A percentile compares a stretch with the other conserved stretches of the same genome.
Evolutionary conservation across 2,797 vertebrate species (phyloP).

Genomic region (Acanthis flammea): DNA sequence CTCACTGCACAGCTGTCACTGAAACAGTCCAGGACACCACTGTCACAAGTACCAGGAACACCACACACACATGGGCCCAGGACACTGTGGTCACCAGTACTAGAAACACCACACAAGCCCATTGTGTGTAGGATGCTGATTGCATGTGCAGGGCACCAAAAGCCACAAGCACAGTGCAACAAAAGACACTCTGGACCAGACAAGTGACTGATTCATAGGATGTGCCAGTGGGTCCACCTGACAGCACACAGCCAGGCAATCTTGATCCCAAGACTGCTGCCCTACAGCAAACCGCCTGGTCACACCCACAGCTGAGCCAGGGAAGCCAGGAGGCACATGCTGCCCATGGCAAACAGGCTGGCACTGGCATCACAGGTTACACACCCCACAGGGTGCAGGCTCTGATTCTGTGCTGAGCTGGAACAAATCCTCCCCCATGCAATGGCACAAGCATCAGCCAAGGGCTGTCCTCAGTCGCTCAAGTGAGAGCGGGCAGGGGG

Average conservation of each 20-base stretch:
- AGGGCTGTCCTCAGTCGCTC: not conserved
- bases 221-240: rapidly evolving
- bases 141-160: rapidly evolving
- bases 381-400: not conserved
- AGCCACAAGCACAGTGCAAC: rapidly evolving
- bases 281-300: rapidly evolving
- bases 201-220: not conserved
- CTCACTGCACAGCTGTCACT: not conserved
- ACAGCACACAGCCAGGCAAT: rapidly evolving
- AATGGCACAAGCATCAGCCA: not conserved
- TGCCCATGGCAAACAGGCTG: not conserved
- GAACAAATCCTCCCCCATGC: not conserved
- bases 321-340: not conserved
- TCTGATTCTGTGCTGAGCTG: not conserved
- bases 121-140: rapidly evolving
- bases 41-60: not conserved
- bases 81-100: not conserved
- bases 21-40: not conserved
- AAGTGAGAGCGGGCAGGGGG: not conserved
- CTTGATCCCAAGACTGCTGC: not conserved
- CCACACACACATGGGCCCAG: not conserved
- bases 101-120: rapidly evolving
- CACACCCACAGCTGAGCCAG: rapidly evolving
- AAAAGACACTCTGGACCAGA: not conserved
- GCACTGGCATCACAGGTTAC: not conserved